These are phyloP conservation scores for Lates calcarifer DNA, from an alignment of 2,113 vertebrate species.

Conservation along the genomic window DNA sequence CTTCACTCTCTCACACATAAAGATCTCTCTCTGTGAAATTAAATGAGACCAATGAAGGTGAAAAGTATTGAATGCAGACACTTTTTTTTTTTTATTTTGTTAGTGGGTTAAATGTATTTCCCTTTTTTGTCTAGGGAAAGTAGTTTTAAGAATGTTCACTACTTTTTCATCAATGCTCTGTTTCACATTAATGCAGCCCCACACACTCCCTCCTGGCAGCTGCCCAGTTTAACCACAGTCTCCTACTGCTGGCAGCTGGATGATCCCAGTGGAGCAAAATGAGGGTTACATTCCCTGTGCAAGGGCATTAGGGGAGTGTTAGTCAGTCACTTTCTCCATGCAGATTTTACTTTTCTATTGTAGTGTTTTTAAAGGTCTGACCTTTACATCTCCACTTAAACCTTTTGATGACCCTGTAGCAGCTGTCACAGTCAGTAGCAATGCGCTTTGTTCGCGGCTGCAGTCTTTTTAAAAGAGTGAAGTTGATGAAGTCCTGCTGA, in stretches of 20 bases:
- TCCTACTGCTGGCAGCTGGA: slow-evolving; percentile 45
- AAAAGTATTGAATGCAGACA: not conserved
- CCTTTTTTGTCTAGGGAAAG: too few species aligned
- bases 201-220: slow-evolving; percentile 46
- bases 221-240: slow-evolving; percentile 43
- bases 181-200: slow-evolving; percentile 41
- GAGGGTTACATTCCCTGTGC: slow-evolving; percentile 42
- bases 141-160: slow-evolving; percentile 15
- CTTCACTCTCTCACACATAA: not conserved
- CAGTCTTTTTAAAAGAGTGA: slow-evolving; percentile 22
- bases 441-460: slow-evolving; percentile 22
- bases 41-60: not conserved
- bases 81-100: not conserved
- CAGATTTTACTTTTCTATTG: slow-evolving; percentile 1
- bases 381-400: slow-evolving; percentile 18
- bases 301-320: slow-evolving; percentile 38
- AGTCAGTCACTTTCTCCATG: slow-evolving; percentile 19
- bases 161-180: slow-evolving; percentile 22
- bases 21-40: not conserved
- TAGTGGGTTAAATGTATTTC: slow-evolving; percentile 19
- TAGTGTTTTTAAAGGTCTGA: slow-evolving; percentile 1
- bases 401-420: slow-evolving; percentile 32
- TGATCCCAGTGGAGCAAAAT: slow-evolving; percentile 39
- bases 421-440: slow-evolving; percentile 35
- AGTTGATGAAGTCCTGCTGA: slow-evolving; percentile 36